Evolutionary conservation across 2,888 invertebrate genomes (phyloP).

Genomic region (Drosophila peninsularis): DNA sequence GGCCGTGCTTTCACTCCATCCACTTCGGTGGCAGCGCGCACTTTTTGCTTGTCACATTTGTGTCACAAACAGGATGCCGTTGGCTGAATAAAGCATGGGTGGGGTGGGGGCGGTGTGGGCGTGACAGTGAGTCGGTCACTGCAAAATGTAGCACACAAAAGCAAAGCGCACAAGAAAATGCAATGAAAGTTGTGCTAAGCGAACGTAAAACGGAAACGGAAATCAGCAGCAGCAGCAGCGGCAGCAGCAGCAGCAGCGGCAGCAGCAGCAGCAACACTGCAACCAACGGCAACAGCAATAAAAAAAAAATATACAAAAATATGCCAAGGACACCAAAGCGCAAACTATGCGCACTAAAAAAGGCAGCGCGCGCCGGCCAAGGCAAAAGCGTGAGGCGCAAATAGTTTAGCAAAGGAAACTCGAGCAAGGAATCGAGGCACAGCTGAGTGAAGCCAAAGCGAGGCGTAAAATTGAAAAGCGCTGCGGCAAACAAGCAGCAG

Average conservation of each 20-base stretch:
- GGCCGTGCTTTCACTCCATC: conserved; percentile 68
- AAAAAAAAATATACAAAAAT: conserved; percentile 53
- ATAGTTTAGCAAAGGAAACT: conserved; percentile 36
- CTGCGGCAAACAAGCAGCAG: conserved; percentile 63
- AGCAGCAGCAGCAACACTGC: conserved; percentile 21
- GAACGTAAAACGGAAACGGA: conserved; percentile 80
- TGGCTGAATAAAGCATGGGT: conserved; percentile 21
- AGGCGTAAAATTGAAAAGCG: conserved; percentile 76
- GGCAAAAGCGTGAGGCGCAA: conserved; percentile 19
- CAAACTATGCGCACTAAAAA: conserved; percentile 67
- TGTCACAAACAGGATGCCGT: conserved; percentile 80
- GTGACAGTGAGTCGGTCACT: conserved; percentile 53
- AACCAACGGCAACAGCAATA: conserved; percentile 4
- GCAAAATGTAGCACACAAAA: conserved; percentile 70
- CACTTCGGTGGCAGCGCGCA: conserved; percentile 73
- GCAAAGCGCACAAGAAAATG: conserved; percentile 75
- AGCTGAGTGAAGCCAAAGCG: conserved; percentile 64
- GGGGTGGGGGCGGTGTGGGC: conserved; percentile 24
- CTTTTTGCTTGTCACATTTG: conserved; percentile 82
- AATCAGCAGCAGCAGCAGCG: conserved; percentile 68
- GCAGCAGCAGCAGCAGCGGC: conserved; percentile 17
- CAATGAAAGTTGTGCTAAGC: conserved; percentile 77
- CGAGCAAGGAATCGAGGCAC: conserved; percentile 52
- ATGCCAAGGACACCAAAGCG: conserved; percentile 80
- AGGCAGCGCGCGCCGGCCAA: conserved; percentile 24